Evolutionary conservation across 2,113 vertebrate genomes (phyloP), one percentile per base, ranked within the genome.

Genomic region (Microtus richardsoni): DNA sequence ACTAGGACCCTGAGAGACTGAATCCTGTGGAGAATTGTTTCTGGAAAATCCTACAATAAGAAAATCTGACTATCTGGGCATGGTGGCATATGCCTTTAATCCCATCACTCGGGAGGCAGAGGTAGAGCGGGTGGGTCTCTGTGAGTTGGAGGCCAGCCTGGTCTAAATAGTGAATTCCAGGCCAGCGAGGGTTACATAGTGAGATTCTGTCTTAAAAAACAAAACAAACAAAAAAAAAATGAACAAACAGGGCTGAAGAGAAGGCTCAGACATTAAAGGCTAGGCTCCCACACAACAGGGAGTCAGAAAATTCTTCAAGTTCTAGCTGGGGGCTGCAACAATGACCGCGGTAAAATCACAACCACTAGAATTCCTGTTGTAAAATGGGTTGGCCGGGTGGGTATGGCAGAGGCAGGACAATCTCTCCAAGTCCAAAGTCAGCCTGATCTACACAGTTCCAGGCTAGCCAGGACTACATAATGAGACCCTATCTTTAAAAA

Each of bases 271-370:
- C 19, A 39, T 73, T n/a, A 21, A 73, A 73, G n/a, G n/a, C 70
- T 22, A 11, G 70, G 70, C n/a, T 91, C 90, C 66, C 19, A 80
- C 58, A 16, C 68, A 74, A 91, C 64, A 54, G 11, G 4, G 39
- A 78, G 39, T 89, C 82, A 60, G 80, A 84, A 95, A 73, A 12
- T 47, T 93, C 68, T n/a, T 88, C 39, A 62, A 68, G 77, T 93
- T 82, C 68, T 68, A 60, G 0, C 54, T 21, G 30, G 39, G 47
- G 44, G 82, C 47, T 62, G 22, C n/a, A 88, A 77, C 16, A 52
- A 77, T 28, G 64, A 78, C 36, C 70, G 30, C 28, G 8, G 49
- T 58, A 64, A 93, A 95, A 78, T 24, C 41, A 86, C 8, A 92
- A 39, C 33, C 41, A 70, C 14, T 89, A 21, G 58, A 24, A 28